phyloP scores from a whole-genome alignment of 2,888 invertebrate species.

The Cheilosia variabilis region DNA sequence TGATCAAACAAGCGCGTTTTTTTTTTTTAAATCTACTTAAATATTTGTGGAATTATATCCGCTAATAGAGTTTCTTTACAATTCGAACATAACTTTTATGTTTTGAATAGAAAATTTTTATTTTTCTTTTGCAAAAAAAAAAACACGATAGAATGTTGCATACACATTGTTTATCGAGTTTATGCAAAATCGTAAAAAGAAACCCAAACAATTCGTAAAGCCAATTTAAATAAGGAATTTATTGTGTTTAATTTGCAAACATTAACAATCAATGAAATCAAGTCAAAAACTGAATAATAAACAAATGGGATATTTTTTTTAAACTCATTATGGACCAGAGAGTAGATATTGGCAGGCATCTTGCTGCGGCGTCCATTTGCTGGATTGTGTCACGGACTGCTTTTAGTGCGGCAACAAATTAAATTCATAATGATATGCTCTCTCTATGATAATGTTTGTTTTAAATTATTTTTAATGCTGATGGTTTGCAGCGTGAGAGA shows the following conservation, averaged over 20 bases:
- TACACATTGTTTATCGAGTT: too few species aligned
- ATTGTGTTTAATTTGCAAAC: slow-evolving; percentile 18
- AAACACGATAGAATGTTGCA: not conserved
- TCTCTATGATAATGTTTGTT: slow-evolving; percentile 22
- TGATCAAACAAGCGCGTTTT: too few species aligned
- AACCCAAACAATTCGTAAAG: too few species aligned
- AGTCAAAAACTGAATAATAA: slow-evolving; percentile 41
- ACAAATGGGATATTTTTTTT: slow-evolving; percentile 7
- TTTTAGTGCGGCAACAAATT: slow-evolving; percentile 23
- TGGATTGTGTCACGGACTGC: slow-evolving; percentile 39
- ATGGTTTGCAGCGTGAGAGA: slow-evolving; percentile 14
- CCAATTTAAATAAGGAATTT: not conserved
- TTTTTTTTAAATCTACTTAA: too few species aligned
- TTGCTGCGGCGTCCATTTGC: slow-evolving; percentile 14
- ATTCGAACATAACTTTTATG: too few species aligned
- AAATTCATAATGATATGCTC: slow-evolving; percentile 43
- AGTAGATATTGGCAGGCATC: not conserved
- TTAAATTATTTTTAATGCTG: slow-evolving; percentile 36
- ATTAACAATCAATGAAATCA: slow-evolving; percentile 44
- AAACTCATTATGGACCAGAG: not conserved
- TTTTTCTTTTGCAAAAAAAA: too few species aligned
- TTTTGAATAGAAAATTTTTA: too few species aligned
- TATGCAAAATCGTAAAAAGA: too few species aligned
- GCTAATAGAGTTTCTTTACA: too few species aligned
- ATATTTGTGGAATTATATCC: too few species aligned